Percentiles rank a stretch among this genome's conserved stretches.
These are phyloP conservation scores for Lycia hirtaria DNA, from an alignment of 2,888 invertebrate genomes.

Conservation along the genomic window DNA sequence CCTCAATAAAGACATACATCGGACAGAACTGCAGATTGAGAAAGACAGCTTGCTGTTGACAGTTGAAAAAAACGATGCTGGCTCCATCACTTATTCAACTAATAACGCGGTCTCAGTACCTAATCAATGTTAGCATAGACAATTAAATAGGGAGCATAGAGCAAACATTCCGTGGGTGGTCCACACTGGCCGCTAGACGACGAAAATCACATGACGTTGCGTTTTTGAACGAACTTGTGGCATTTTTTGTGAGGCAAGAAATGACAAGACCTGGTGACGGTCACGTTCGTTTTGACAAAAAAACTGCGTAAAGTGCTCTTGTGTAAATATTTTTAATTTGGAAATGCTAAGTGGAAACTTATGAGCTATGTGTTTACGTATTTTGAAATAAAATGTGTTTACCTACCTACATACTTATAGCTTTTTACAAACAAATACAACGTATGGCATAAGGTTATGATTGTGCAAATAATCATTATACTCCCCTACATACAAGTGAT, in stretches of 20 bases:
- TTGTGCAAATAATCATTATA: constrained; percentile 44
- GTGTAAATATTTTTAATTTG: constrained; percentile 3
- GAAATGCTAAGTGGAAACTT: constrained; percentile 1
- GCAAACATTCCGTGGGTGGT: constrained; percentile 76
- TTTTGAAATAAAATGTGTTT: too few species aligned
- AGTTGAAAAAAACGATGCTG: background rate
- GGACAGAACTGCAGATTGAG: constrained; percentile 12
- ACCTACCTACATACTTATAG: too few species aligned
- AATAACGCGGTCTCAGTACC: background rate
- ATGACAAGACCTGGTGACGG: constrained; percentile 28
- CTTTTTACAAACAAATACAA: too few species aligned
- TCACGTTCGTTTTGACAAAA: constrained; percentile 27
- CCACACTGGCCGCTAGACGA: constrained; percentile 46
- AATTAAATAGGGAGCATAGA: constrained; percentile 72
- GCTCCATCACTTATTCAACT: background rate
- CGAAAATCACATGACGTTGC: constrained; percentile 63
- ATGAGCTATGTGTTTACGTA: background rate
- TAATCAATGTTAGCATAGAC: constrained; percentile 74
- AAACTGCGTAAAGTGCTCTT: constrained; percentile 11
- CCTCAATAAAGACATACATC: constrained; percentile 49
- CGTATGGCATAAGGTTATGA: constrained; percentile 26
- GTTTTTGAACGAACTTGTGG: constrained; percentile 48
- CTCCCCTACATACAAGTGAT: constrained; percentile 47
- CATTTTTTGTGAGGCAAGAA: constrained; percentile 31
- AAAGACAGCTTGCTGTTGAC: background rate